These are phyloP conservation scores for pig (Sus scrofa) DNA, from an alignment of 2,113 vertebrate species.

Conservation along the genomic window T2T-Sscrofa CM000819.6:14697001-14697500, in stretches of 20 bases:
- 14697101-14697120: not conserved
- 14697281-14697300: not conserved
- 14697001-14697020: no score
- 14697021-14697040: not conserved
- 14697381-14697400: not conserved
- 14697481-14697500: not conserved
- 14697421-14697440: not conserved
- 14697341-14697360: not conserved
- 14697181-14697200: not conserved
- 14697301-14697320: not conserved
- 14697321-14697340: not conserved
- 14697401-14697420: not conserved
- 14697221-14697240: not conserved
- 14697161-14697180: not conserved
- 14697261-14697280: not conserved
- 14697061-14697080: not conserved
- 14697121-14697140: not conserved
- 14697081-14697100: not conserved
- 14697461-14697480: not conserved
- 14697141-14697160: not conserved
- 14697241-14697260: not conserved
- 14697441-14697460: not conserved
- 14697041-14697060: not conserved
- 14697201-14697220: not conserved
- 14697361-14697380: not conserved